Evolutionary conservation across 2,888 invertebrate species (phyloP), one percentile per base, ranked within the genome.

Genomic region (Zhuqinia jingwanae): DNA sequence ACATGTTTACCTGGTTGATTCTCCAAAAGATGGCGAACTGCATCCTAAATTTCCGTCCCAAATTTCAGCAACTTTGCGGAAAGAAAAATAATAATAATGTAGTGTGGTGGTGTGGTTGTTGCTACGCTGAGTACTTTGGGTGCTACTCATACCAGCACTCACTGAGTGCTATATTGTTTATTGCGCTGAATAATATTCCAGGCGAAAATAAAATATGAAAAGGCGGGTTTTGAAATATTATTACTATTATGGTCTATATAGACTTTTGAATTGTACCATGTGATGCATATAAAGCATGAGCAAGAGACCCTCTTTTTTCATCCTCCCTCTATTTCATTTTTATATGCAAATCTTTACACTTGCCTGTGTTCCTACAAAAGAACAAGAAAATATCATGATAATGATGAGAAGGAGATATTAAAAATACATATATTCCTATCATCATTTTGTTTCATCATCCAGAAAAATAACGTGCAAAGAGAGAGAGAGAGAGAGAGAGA

Each of bases 261-360:
- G 6, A 22, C 5, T 8, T 56, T 10, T 0, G 5, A 53, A 17
- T n/a, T n/a, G n/a, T n/a, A n/a, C n/a, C n/a, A n/a, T n/a, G 53
- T 3, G 2, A 36, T 36, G 36, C 36, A 36, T 36, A 36, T 6
- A 36, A 36, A n/a, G n/a, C n/a, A n/a, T 2, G 6, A 53, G n/a
- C 8, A 20, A 20, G 11, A 56, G 6, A n/a, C n/a, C 20, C 56
- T 13, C 15, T 11, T 60, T 6, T 60, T 27, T 60, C 60, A 60
- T 27, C 27, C 13, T 22, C 15, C 25, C 56, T 10, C 11, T 22
- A 25, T 25, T 5, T 27, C 60, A 27, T 60, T 60, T 60, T 60
- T 60, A n/a, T 27, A 60, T 60, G 60, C 60, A 60, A 60, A 60
- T 60, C 27, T 25, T 27, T n/a, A n/a, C n/a, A n/a, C n/a, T n/a